Evolutionary conservation across 2,888 invertebrate species (phyloP).

Genomic region (Drosophila macrospina): DNA sequence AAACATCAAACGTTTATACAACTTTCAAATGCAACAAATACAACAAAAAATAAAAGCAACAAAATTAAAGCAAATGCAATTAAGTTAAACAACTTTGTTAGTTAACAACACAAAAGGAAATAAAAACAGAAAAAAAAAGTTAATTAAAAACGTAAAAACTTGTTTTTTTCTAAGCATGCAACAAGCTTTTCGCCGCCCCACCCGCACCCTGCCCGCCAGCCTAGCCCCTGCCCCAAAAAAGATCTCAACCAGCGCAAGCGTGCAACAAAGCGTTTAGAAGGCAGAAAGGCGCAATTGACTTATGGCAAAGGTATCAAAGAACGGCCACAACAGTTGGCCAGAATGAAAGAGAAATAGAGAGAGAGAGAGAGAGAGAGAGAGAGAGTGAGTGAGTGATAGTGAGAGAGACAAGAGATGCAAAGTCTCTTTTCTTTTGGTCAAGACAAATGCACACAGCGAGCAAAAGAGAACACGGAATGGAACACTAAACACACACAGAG

Average conservation of each 20-base stretch:
- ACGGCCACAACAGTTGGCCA: conserved; percentile 5
- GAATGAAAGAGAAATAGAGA: conserved; percentile 1
- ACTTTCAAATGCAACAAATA: conserved; percentile 10
- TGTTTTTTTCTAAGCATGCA: conserved; percentile 36
- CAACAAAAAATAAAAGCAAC: background rate
- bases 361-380: conserved; percentile 10
- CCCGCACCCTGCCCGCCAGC: background rate
- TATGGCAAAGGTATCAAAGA: background rate
- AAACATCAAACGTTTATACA: conserved; percentile 3
- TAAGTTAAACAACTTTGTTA: conserved; percentile 12
- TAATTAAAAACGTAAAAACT: background rate
- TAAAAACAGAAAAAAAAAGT: no score
- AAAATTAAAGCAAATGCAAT: conserved; percentile 22
- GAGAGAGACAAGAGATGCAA: conserved; percentile 15
- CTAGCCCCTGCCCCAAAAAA: conserved; percentile 3
- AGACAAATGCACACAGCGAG: no score
- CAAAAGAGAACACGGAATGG: background rate
- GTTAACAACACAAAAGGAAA: background rate
- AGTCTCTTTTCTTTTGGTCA: no score
- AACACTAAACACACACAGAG: conserved; percentile 8
- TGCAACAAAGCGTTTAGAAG: conserved; percentile 35
- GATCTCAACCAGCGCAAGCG: conserved; percentile 31
- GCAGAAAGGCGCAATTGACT: conserved; percentile 18
- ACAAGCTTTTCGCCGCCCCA: conserved; percentile 15
- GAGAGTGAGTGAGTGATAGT: conserved; percentile 18